Percentiles rank a stretch among this genome's conserved stretches.
Conservation (phyloP, 2,888 invertebrate species). For the Crepidodera aurea region DNA sequence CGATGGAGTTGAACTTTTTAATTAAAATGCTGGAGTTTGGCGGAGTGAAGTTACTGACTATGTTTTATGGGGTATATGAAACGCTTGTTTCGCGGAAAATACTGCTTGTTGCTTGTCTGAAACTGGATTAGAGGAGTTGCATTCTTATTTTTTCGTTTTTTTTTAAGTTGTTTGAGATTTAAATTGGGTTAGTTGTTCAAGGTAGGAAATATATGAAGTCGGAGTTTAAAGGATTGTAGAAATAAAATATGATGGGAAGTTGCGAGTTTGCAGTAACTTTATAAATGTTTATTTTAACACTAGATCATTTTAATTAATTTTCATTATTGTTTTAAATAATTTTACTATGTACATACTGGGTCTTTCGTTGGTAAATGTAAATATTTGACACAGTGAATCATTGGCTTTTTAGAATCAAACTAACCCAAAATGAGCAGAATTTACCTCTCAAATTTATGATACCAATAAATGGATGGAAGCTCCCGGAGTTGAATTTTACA, state of each 20-base stretch:
- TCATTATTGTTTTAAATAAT: too few relatives aligned
- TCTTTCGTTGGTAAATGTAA: too few relatives aligned
- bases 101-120: slow-evolving; percentile 12
- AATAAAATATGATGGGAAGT: too few relatives aligned
- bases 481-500: too few relatives aligned
- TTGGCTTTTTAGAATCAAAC: too few relatives aligned
- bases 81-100: slow-evolving; percentile 26
- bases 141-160: slow-evolving; percentile 13
- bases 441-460: too few relatives aligned
- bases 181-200: slow-evolving; percentile 22
- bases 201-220: slow-evolving; percentile 4
- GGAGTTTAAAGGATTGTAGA: slow-evolving; percentile 1
- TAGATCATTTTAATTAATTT: background rate
- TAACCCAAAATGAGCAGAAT: too few relatives aligned
- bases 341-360: too few relatives aligned
- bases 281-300: background rate
- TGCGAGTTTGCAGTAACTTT: background rate
- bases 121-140: slow-evolving; percentile 20
- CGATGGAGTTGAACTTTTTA: slow-evolving; percentile 28
- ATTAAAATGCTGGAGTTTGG: slow-evolving; percentile 25
- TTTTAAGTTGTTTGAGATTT: slow-evolving; percentile 8
- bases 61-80: slow-evolving; percentile 27
- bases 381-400: too few relatives aligned
- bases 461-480: too few relatives aligned
- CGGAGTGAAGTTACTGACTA: slow-evolving; percentile 15